Evolutionary conservation across 2,888 invertebrate species (phyloP).

Genomic region (Pelosia muscerda): DNA sequence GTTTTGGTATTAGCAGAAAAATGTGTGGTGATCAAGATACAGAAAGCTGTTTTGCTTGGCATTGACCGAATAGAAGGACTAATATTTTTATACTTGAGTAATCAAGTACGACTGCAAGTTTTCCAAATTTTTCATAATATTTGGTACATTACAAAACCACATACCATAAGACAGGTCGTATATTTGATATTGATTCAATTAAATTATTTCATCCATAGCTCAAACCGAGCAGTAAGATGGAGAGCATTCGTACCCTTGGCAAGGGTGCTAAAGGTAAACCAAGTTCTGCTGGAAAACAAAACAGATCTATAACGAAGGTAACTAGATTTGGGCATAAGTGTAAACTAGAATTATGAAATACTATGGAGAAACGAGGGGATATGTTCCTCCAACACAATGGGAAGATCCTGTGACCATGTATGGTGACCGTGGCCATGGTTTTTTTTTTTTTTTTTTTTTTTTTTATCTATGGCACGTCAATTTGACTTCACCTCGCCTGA

Average conservation of each 20-base stretch:
- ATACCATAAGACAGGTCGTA: neutral
- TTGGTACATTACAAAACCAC: neutral
- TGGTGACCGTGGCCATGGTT: too few relatives aligned
- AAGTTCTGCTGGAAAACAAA: neutral
- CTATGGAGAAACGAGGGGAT: too few relatives aligned
- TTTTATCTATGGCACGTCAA: too few relatives aligned
- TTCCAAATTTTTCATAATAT: neutral
- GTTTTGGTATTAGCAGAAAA: neutral
- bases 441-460: too few relatives aligned
- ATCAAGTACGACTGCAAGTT: neutral
- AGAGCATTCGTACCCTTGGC: neutral
- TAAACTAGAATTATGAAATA: neutral
- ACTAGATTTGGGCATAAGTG: neutral
- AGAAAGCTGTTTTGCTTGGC: neutral
- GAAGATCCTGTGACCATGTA: too few relatives aligned
- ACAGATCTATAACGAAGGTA: slow-evolving; percentile 25
- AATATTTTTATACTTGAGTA: too few relatives aligned
- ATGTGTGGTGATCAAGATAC: neutral
- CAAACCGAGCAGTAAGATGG: neutral
- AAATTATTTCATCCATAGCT: neutral
- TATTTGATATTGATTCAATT: neutral
- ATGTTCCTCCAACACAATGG: too few relatives aligned
- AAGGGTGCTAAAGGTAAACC: neutral
- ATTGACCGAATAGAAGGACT: too few relatives aligned
- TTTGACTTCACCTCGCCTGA: too few relatives aligned